Evolutionary conservation across 2,113 vertebrate genomes (phyloP).

Genomic region (Orthonyx spaldingii): DNA sequence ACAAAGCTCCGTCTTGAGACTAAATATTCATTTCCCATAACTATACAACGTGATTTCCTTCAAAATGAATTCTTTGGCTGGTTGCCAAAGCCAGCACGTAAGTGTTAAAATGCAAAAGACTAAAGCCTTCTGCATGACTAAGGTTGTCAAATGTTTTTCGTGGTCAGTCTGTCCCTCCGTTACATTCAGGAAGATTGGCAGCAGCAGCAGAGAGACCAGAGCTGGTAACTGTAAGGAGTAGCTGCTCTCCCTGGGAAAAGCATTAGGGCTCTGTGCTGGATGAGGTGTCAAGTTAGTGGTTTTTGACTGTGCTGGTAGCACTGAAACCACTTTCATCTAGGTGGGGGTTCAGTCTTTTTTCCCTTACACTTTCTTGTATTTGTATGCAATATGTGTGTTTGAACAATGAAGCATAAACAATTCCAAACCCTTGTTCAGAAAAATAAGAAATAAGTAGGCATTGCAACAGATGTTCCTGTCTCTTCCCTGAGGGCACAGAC

Average conservation of each 20-base stretch:
- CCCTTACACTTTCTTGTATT: background rate
- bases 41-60: background rate
- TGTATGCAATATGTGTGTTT: conserved; percentile 21
- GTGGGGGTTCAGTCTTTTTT: conserved; percentile 44
- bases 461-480: conserved; percentile 52
- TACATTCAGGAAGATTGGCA: background rate
- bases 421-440: conserved; percentile 25
- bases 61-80: background rate
- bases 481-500: conserved; percentile 40
- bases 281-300: background rate
- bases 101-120: background rate
- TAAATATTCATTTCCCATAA: background rate
- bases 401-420: conserved; percentile 49
- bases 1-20: background rate
- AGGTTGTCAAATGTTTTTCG: background rate
- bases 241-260: background rate
- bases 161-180: accelerated
- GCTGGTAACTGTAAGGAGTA: background rate
- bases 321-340: conserved; percentile 62
- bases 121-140: background rate
- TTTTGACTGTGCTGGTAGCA: background rate
- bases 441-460: conserved; percentile 20
- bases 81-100: background rate
- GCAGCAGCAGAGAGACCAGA: background rate
- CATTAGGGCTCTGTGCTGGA: background rate